These are phyloP conservation scores for Acanthosoma haemorrhoidale DNA, from an alignment of 2,888 invertebrate species.

Conservation along the genomic window DNA sequence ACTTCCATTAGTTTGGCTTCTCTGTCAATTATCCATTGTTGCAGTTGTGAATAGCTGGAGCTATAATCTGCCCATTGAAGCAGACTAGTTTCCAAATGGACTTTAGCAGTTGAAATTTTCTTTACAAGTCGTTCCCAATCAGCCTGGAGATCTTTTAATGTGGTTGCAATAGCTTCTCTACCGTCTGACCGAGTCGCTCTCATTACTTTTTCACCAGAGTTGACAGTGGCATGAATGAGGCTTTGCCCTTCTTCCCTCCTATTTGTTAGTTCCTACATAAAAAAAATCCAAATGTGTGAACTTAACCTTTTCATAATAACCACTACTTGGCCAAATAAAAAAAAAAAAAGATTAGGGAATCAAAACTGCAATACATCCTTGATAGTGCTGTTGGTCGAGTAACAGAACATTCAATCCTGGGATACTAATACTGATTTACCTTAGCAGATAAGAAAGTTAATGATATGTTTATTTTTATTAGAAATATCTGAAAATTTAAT, in stretches of 20 bases:
- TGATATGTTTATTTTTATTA: no score
- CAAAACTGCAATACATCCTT: no score
- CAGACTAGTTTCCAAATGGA: conserved; percentile 76
- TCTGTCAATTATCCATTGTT: conserved; percentile 90
- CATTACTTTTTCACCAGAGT: conserved; percentile 83
- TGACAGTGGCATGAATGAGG: conserved; percentile 77
- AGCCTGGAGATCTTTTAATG: conserved; percentile 81
- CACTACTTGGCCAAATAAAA: background rate
- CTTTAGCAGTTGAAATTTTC: conserved; percentile 86
- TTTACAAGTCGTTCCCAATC: conserved; percentile 89
- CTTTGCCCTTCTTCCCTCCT: conserved; percentile 83
- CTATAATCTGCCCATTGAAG: conserved; percentile 95
- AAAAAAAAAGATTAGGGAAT: no score
- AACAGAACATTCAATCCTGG: no score
- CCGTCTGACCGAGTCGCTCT: conserved; percentile 85
- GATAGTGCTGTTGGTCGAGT: no score
- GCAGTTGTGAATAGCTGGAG: conserved; percentile 83
- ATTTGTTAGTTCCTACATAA: conserved; percentile 66
- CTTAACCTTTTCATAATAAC: background rate
- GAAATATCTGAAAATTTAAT: no score
- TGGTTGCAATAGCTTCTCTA: conserved; percentile 75
- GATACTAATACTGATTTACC: no score
- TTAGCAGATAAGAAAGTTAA: no score
- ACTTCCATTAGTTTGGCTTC: conserved; percentile 89
- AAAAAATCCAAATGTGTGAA: background rate